Percentiles rank a stretch among this genome's conserved stretches.
These are phyloP conservation scores for Erannis defoliaria DNA, from an alignment of 2,888 invertebrate genomes.

Conservation along the genomic window DNA sequence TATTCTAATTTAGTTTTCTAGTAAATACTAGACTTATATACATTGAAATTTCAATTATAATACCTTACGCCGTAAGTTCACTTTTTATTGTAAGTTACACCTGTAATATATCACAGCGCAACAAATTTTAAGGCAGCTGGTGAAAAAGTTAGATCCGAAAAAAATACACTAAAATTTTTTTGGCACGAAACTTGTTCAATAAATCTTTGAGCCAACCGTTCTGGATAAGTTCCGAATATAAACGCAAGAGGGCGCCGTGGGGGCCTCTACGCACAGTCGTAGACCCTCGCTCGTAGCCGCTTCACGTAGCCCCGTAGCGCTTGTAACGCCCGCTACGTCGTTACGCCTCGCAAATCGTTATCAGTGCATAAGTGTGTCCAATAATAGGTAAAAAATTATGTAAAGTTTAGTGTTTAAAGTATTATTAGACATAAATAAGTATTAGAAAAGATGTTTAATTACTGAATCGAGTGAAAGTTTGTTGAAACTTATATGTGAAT, in stretches of 20 bases:
- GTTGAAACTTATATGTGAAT: conserved; percentile 34
- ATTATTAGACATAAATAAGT: conserved; percentile 22
- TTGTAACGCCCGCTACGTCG: conserved; percentile 4
- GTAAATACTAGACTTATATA: too few relatives aligned
- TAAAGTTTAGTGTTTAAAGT: not conserved
- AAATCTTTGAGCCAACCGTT: conserved; percentile 48
- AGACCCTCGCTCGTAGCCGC: conserved; percentile 52
- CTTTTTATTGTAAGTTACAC: conserved; percentile 6
- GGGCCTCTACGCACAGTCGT: conserved; percentile 56
- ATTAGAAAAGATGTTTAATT: conserved; percentile 11
- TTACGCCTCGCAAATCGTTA: conserved; percentile 19
- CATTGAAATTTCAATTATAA: too few relatives aligned
- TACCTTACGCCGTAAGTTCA: not conserved
- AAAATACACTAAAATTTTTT: conserved; percentile 41
- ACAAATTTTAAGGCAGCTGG: conserved; percentile 41
- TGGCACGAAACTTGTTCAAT: conserved; percentile 50
- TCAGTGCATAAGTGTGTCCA: conserved; percentile 15
- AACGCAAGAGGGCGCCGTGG: conserved; percentile 50
- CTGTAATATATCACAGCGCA: conserved; percentile 26
- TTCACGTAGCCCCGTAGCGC: conserved; percentile 47
- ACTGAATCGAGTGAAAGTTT: conserved; percentile 34
- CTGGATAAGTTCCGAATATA: conserved; percentile 49
- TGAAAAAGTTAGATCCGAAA: conserved; percentile 38
- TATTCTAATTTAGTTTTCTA: too few relatives aligned
- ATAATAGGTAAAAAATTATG: not conserved